These are phyloP conservation scores for Denticeps clupeoides DNA, from an alignment of 2,797 vertebrate species.

Conservation along the genomic window DNA sequence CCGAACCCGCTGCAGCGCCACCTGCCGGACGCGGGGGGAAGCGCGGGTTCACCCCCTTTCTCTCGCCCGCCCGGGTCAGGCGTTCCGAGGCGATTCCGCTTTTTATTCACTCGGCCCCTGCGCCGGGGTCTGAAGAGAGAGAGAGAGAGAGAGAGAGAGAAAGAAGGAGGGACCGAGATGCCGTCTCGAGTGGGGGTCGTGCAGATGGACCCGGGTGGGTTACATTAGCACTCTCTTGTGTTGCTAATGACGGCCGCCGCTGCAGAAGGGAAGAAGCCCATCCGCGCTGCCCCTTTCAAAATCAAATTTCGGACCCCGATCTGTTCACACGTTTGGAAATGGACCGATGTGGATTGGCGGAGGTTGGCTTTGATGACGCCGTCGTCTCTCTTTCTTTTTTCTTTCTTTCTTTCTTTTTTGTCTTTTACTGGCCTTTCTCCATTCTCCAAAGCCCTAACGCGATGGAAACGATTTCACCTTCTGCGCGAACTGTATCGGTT, in stretches of 20 bases:
- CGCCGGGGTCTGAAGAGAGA: too few relatives aligned
- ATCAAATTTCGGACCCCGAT: slow-evolving; percentile 52
- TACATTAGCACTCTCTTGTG: slow-evolving; percentile 65
- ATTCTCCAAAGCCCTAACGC: slow-evolving; percentile 29
- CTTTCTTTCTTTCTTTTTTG: too few relatives aligned
- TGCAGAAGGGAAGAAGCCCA: slow-evolving; percentile 60
- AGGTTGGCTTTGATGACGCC: slow-evolving; percentile 58
- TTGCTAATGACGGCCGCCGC: slow-evolving; percentile 68
- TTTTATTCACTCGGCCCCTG: too few relatives aligned
- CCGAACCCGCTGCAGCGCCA: too few relatives aligned
- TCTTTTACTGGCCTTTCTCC: slow-evolving; percentile 19
- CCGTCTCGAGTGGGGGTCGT: too few relatives aligned
- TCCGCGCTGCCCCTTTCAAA: slow-evolving; percentile 65
- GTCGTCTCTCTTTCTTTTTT: too few relatives aligned
- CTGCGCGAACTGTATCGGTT: slow-evolving; percentile 31
- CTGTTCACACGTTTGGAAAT: slow-evolving; percentile 60
- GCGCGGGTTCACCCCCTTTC: too few relatives aligned
- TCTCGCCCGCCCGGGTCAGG: too few relatives aligned
- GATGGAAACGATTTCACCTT: slow-evolving; percentile 31
- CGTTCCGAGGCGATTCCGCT: too few relatives aligned
- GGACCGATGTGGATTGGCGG: slow-evolving; percentile 55
- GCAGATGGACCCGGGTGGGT: slow-evolving; percentile 46
- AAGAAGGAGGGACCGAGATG: too few relatives aligned
- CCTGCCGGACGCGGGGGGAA: too few relatives aligned
- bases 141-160: too few relatives aligned